Conservation (phyloP, 2,113 vertebrate genomes). For the Galeopterus variegatus region DNA sequence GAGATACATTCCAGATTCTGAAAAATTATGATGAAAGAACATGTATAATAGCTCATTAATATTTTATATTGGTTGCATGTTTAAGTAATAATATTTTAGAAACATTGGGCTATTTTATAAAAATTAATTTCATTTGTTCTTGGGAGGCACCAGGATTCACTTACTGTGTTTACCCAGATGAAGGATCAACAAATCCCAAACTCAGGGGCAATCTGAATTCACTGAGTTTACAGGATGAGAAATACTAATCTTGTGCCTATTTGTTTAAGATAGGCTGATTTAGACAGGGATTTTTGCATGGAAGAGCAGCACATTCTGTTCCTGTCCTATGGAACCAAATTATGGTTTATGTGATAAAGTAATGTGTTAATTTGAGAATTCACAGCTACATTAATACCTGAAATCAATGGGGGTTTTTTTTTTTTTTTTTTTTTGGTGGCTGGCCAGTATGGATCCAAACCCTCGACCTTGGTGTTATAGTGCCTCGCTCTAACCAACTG, state of each 20-base stretch:
- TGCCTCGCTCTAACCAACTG: too few species aligned
- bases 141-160: background rate
- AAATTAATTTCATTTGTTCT: background rate
- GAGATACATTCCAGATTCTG: background rate
- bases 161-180: background rate
- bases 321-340: background rate
- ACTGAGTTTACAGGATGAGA: background rate
- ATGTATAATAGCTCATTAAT: background rate
- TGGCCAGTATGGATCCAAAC: too few species aligned
- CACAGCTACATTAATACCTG: background rate
- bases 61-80: background rate
- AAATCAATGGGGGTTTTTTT: background rate
- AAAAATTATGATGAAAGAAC: background rate
- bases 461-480: too few species aligned
- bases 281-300: background rate
- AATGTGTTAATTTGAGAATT: slow-evolving; percentile 24
- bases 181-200: background rate
- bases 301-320: background rate
- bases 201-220: background rate
- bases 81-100: background rate
- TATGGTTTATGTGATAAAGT: background rate
- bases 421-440: too few species aligned
- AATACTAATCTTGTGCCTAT: background rate
- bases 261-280: background rate
- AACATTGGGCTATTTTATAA: background rate